These are phyloP conservation scores for Oikopleura albicans DNA, from an alignment of 23 tunicate species.

Conservation along the genomic window DNA sequence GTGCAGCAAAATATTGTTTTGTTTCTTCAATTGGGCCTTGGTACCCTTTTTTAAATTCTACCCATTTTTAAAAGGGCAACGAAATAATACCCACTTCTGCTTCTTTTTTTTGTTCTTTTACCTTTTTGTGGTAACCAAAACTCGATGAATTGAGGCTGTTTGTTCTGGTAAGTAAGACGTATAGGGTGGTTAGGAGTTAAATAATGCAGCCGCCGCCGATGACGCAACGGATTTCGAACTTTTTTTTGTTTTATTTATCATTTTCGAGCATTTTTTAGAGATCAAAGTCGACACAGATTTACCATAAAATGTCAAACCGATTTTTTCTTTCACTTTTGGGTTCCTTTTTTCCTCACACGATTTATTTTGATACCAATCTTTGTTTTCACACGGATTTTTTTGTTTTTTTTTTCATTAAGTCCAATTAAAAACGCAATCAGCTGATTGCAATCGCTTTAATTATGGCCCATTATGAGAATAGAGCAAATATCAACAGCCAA, in stretches of 20 bases:
- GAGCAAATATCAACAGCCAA: neutral
- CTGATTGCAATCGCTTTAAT: neutral
- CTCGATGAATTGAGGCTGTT: neutral
- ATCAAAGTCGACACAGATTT: no score
- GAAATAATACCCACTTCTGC: neutral
- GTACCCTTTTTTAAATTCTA: neutral
- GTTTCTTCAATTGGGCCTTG: neutral
- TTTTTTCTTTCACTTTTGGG: neutral
- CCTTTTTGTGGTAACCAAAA: neutral
- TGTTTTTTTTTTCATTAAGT: neutral
- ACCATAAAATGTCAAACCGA: neutral
- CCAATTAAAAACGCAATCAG: no score
- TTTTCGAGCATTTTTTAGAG: no score
- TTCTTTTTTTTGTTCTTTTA: neutral
- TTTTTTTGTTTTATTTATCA: no score
- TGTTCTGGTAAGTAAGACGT: no score
- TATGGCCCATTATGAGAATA: neutral
- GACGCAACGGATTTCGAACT: no score
- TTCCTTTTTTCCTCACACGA: neutral
- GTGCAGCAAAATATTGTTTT: slow-evolving; percentile 5
- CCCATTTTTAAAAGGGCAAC: no score
- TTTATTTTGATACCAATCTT: neutral
- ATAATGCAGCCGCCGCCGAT: no score
- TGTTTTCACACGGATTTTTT: neutral
- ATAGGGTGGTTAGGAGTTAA: no score